Conservation (phyloP, 2,888 invertebrate genomes). For the Apotomis turbidana region DNA sequence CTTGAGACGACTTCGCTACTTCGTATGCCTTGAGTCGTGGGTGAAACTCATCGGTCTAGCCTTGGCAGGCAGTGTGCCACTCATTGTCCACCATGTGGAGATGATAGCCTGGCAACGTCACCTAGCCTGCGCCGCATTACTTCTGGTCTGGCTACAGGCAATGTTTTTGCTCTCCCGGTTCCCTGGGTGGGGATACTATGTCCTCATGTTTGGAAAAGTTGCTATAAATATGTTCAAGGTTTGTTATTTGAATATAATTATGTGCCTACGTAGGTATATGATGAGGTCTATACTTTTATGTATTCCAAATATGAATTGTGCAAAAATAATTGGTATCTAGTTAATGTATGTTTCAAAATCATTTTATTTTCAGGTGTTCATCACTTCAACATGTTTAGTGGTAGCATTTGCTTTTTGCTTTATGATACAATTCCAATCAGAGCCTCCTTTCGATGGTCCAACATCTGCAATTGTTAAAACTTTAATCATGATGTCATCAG, state of each 20-base stretch:
- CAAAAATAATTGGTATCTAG: no score
- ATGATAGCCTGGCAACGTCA: constrained; percentile 50
- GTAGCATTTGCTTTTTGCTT: constrained; percentile 65
- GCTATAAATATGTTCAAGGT: constrained; percentile 53
- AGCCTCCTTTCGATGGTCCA: constrained; percentile 55
- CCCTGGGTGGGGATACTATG: constrained; percentile 62
- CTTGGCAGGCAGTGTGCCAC: constrained; percentile 5
- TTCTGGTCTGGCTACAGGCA: constrained; percentile 64
- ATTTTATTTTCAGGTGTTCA: constrained; percentile 53
- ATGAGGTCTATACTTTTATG: no score
- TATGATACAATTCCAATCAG: constrained; percentile 57
- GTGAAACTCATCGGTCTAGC: constrained; percentile 18
- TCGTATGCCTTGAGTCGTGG: constrained; percentile 29
- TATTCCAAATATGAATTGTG: no score
- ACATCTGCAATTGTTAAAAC: constrained; percentile 60
- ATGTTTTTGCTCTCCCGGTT: constrained; percentile 63
- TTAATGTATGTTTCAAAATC: no score
- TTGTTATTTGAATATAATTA: neutral
- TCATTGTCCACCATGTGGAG: constrained; percentile 23
- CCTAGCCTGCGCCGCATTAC: constrained; percentile 58
- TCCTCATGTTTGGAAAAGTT: constrained; percentile 67
- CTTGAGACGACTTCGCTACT: constrained; percentile 22
- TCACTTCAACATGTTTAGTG: constrained; percentile 52
- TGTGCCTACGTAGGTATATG: no score
- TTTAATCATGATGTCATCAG: constrained; percentile 67